Percentiles rank a stretch among this genome's conserved stretches.
Evolutionary conservation across 1,140 invertebrate species (phyloP).

Genomic region (Neodiprion virginianus): DNA sequence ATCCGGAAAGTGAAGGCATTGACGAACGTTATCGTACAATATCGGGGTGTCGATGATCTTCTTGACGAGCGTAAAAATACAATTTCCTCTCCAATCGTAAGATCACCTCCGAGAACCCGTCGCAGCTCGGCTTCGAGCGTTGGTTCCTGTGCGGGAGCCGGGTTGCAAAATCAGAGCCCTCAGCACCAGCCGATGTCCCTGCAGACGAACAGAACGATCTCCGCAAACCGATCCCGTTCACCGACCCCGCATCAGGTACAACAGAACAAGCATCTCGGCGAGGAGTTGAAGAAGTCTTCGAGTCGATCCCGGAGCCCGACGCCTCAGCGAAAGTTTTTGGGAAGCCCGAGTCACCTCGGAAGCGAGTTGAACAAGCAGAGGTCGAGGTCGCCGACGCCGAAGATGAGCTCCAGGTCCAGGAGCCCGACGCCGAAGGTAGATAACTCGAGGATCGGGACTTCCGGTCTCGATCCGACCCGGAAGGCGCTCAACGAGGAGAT

Average conservation of each 20-base stretch:
- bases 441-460: slow-evolving; percentile 43
- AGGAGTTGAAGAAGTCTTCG: slow-evolving; percentile 53
- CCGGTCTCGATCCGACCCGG: slow-evolving; percentile 31
- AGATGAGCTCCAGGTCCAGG: slow-evolving; percentile 37
- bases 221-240: slow-evolving; percentile 61
- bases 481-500: slow-evolving; percentile 42
- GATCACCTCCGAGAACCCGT: slow-evolving; percentile 65
- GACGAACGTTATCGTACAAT: slow-evolving; percentile 16
- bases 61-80: not conserved
- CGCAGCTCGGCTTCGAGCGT: slow-evolving; percentile 65
- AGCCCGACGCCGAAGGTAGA: slow-evolving; percentile 47
- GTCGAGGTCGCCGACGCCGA: slow-evolving; percentile 58
- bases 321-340: slow-evolving; percentile 47
- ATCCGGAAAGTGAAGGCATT: too few relatives aligned
- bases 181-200: slow-evolving; percentile 47
- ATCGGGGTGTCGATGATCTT: not conserved
- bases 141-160: slow-evolving; percentile 53
- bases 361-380: slow-evolving; percentile 31
- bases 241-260: slow-evolving; percentile 56
- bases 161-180: slow-evolving; percentile 38
- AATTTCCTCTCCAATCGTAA: slow-evolving; percentile 36
- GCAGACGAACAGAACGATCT: slow-evolving; percentile 48
- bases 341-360: slow-evolving; percentile 35
- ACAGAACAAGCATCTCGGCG: slow-evolving; percentile 36
- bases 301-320: slow-evolving; percentile 60